Base-by-base conservation (phyloP, 2,797 vertebrate genomes). In the Anolis apletophallus region DNA sequence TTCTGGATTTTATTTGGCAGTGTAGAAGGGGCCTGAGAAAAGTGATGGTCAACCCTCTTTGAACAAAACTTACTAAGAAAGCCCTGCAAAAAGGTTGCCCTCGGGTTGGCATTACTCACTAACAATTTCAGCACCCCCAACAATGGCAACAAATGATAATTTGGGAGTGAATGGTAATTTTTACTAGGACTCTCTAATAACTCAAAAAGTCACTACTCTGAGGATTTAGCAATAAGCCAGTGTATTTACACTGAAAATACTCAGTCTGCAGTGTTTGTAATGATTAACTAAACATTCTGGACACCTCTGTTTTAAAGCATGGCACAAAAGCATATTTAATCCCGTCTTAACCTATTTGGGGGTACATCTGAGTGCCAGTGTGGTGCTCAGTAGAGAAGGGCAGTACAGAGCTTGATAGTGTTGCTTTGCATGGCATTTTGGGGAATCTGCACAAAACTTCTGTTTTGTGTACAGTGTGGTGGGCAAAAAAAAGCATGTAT, bases 401-500 rank as follows among this genome's bases (percentile, higher is more conserved):
- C 10, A 69, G 72, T 64, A 5, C 57, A 52, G 34, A 54, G 17
- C 19, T 10, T 32, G 23, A 52, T 67, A 73, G 23, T 23, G 10
- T 34, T 9, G 16, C 16, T 57, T 57, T 64, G 61, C 26, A 26
- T 64, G 61, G 61, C 8, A 29, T 64, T 64, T 26, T 26, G 61
- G 9, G 61, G 23, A 11, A 64, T 29, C 61, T 64, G 61, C 26
- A 64, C 61, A 67, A 68, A 23, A 9, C 29, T 76, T 52, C 9
- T 0, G 0, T 1, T 84, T 52, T 80, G 3, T 9, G 61, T 36
- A 11, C 50, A 36, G 55, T 46, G 7, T 46, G 46, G 46, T 46
- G 21, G 73, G 34, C 67, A 3, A 69, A 36, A 46, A 71, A 46
- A 71, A 10, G 2, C 5, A 29, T 84, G 17, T 74, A 29, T 13